Conservation (phyloP, 2,888 invertebrate genomes). For the Hedychridium roseum region DNA sequence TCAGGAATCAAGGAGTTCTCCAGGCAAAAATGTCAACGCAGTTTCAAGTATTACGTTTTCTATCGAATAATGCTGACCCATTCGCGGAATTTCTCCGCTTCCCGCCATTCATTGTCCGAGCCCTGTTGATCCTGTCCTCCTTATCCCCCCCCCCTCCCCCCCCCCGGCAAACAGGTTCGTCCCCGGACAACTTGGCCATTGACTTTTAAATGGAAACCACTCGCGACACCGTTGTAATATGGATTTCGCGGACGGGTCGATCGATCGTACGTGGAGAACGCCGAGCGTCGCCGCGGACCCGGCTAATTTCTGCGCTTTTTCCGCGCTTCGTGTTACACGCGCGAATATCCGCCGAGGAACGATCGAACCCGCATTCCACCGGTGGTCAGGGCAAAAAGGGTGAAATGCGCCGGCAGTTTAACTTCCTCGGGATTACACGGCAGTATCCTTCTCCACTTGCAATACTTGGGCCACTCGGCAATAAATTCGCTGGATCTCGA, state of each 20-base stretch:
- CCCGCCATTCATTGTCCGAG: background rate
- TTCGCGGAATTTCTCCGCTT: no score
- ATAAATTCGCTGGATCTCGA: no score
- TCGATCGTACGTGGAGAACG: constrained; percentile 1
- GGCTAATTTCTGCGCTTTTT: constrained; percentile 24
- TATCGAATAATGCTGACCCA: no score
- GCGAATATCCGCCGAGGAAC: no score
- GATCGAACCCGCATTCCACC: background rate
- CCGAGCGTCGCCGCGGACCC: constrained; percentile 7
- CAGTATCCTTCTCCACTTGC: background rate
- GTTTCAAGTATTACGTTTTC: no score
- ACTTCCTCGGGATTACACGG: no score
- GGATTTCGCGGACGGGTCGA: constrained; percentile 12
- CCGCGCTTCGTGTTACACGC: constrained; percentile 10
- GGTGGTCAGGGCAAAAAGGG: background rate
- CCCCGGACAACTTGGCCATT: constrained; percentile 20
- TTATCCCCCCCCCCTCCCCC: constrained; percentile 9
- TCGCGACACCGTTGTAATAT: constrained; percentile 16
- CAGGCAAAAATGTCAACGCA: no score
- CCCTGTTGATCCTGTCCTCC: constrained; percentile 7
- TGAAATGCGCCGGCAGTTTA: background rate
- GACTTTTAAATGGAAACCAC: constrained; percentile 32
- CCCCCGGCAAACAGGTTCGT: constrained; percentile 39
- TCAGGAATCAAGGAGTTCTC: no score
- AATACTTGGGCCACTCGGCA: background rate